Evolutionary conservation across 2,888 invertebrate genomes (phyloP).

Genomic region (Acronicta psi): DNA sequence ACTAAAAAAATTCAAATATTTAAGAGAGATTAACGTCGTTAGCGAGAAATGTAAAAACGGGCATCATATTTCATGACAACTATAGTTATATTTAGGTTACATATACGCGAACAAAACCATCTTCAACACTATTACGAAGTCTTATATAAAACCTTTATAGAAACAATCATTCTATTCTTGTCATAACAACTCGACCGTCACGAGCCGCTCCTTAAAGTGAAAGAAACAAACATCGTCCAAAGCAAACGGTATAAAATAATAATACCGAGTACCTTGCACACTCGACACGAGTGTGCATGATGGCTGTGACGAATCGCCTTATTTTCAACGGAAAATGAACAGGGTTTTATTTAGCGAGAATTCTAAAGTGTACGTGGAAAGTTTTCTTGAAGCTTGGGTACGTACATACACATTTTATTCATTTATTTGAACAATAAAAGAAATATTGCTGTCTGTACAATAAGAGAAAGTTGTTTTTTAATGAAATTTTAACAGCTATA

Average conservation of each 20-base stretch:
- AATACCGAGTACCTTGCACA: constrained; percentile 4
- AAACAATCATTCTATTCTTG: background rate
- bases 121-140: no score
- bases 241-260: constrained; percentile 16
- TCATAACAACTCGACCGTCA: background rate
- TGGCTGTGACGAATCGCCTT: constrained; percentile 12
- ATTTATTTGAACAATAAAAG: no score
- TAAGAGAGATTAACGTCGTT: no score
- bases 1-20: no score
- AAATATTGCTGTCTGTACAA: no score
- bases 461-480: no score
- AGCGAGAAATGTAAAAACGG: no score
- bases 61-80: no score
- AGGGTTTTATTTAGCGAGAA: constrained; percentile 1
- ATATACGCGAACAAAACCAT: background rate
- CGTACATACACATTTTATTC: background rate
- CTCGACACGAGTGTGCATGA: constrained; percentile 26
- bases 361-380: background rate
- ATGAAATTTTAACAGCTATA: no score
- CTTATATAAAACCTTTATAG: background rate
- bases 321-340: constrained; percentile 9
- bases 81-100: no score
- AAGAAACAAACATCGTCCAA: constrained; percentile 23
- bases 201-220: constrained; percentile 12
- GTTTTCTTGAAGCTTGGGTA: background rate